Evolutionary conservation across 2,113 vertebrate species (phyloP).

Genomic region (Alectura lathami): DNA sequence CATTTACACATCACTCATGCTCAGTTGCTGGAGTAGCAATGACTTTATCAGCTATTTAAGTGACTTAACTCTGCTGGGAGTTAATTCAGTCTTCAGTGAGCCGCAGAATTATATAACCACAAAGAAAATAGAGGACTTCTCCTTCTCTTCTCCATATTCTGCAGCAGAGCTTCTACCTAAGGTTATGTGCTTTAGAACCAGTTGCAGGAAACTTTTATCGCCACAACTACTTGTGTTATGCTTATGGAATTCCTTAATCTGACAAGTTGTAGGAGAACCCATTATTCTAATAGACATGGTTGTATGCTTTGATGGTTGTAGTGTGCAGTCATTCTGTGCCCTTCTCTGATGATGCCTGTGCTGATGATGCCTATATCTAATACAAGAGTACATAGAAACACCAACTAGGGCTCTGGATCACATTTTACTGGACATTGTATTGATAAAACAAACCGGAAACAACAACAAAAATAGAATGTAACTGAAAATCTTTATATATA

Average conservation of each 20-base stretch:
- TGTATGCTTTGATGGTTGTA: neutral
- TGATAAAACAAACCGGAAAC: neutral
- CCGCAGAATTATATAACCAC: neutral
- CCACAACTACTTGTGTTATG: neutral
- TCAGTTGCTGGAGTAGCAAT: neutral
- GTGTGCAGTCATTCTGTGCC: neutral
- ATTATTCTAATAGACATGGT: neutral
- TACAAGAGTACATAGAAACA: neutral
- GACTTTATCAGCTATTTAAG: neutral
- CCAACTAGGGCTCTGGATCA: rapidly evolving
- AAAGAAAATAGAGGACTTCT: neutral
- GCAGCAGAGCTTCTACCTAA: neutral
- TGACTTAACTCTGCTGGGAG: neutral
- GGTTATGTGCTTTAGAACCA: neutral
- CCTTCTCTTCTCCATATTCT: neutral
- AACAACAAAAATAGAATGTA: neutral
- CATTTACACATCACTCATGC: neutral
- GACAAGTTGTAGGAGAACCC: neutral
- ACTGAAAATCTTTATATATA: neutral
- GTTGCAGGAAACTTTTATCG: neutral
- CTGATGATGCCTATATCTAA: neutral
- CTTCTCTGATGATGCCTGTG: neutral
- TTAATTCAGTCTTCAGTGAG: neutral
- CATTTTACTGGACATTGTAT: neutral
- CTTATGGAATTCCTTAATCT: neutral